phyloP scores from a whole-genome alignment of 2,797 vertebrate genomes.

The Platyrinchus mystaceus region DNA sequence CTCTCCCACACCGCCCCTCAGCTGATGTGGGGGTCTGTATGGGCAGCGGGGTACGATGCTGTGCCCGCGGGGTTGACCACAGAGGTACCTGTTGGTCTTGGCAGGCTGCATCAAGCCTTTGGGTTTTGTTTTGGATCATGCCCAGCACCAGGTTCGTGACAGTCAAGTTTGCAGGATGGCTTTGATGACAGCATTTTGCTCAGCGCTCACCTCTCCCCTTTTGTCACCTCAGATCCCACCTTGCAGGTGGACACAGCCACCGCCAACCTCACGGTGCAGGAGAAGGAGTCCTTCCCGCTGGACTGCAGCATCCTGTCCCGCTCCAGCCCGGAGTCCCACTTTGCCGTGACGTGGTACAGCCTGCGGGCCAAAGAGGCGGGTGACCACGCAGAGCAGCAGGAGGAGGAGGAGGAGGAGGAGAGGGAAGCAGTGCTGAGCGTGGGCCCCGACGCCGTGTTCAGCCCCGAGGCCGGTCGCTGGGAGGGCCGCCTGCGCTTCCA shows the following conservation, averaged over 20 bases:
- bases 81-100: background rate
- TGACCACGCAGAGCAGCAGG: constrained; percentile 28
- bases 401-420: constrained; percentile 49
- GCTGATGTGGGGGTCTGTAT: rapidly evolving
- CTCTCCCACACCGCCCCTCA: rapidly evolving
- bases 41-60: background rate
- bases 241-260: constrained; percentile 89
- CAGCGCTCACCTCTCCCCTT: background rate
- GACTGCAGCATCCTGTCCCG: constrained; percentile 90
- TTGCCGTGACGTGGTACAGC: constrained; percentile 93
- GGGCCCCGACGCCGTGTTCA: constrained; percentile 87
- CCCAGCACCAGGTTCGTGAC: rapidly evolving
- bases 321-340: constrained; percentile 89
- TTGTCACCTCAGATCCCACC: constrained; percentile 78
- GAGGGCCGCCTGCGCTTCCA: constrained; percentile 90
- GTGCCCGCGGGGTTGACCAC: background rate
- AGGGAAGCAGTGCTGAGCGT: constrained; percentile 84
- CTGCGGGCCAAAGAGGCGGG: constrained; percentile 68
- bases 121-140: rapidly evolving
- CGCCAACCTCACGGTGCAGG: constrained; percentile 86
- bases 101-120: background rate
- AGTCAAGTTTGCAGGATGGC: background rate
- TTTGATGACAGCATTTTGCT: background rate
- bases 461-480: constrained; percentile 72
- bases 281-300: constrained; percentile 85